These are phyloP conservation scores for Neoscelio sp. DNA, from an alignment of 2,888 invertebrate genomes.

Conservation along the genomic window DNA sequence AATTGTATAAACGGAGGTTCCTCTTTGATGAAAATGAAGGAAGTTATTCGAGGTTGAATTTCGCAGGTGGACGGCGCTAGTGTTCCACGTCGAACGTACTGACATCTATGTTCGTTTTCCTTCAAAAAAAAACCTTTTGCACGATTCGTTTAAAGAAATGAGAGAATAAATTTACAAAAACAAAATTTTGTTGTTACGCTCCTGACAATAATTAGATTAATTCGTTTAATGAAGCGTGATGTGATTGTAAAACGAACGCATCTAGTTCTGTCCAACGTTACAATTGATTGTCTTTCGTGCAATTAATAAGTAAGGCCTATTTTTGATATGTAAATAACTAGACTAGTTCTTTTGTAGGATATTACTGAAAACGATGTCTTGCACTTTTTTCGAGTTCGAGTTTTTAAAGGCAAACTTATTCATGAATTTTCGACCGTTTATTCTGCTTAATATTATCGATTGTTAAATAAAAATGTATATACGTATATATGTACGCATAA, in stretches of 20 bases:
- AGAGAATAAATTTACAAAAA: too few relatives aligned
- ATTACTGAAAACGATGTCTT: constrained; percentile 16
- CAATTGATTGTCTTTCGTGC: constrained; percentile 42
- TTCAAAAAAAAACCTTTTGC: too few relatives aligned
- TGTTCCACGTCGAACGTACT: too few relatives aligned
- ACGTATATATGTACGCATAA: neutral
- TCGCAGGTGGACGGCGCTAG: too few relatives aligned
- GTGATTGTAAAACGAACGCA: neutral
- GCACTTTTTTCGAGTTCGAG: constrained; percentile 23
- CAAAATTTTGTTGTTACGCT: too few relatives aligned
- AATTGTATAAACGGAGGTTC: too few relatives aligned
- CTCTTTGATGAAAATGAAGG: too few relatives aligned
- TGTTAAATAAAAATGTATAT: constrained; percentile 13
- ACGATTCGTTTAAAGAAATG: too few relatives aligned
- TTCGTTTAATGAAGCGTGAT: constrained; percentile 6
- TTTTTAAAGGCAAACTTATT: constrained; percentile 16
- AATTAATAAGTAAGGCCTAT: constrained; percentile 53
- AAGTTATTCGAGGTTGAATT: too few relatives aligned
- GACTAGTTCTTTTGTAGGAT: constrained; percentile 30
- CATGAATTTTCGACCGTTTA: neutral
- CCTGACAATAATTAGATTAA: neutral
- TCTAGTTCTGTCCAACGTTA: constrained; percentile 35
- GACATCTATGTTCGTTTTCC: too few relatives aligned
- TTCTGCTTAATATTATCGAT: constrained; percentile 24
- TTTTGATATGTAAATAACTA: constrained; percentile 52